Conservation (phyloP, 2,888 invertebrate species). For the Luffia ferchaultella region DNA sequence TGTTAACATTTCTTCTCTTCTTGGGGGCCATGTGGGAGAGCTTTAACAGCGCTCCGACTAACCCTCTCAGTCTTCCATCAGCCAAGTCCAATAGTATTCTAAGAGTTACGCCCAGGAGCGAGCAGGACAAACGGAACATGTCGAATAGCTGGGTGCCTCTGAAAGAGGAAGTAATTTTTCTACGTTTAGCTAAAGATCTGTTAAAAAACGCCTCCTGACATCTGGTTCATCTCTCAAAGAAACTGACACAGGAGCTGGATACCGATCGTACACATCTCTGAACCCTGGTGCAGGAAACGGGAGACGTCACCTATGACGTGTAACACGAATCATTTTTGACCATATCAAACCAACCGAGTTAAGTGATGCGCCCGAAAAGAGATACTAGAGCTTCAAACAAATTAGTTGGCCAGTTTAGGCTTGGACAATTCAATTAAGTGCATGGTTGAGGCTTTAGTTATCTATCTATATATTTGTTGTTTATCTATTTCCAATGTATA, state of each 20-base stretch:
- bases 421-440: no score
- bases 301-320: slow-evolving; percentile 91
- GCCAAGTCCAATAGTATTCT: slow-evolving; percentile 85
- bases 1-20: no score
- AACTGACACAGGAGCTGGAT: slow-evolving; percentile 95
- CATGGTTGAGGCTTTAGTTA: no score
- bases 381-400: slow-evolving; percentile 91
- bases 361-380: slow-evolving; percentile 93
- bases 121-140: slow-evolving; percentile 93
- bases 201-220: slow-evolving; percentile 91
- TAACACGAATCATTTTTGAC: slow-evolving; percentile 92
- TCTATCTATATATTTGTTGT: no score
- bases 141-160: slow-evolving; percentile 95
- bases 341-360: slow-evolving; percentile 96
- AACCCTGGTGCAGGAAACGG: slow-evolving; percentile 87
- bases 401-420: no score
- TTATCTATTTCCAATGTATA: no score
- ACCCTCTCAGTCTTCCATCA: slow-evolving; percentile 79
- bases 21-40: slow-evolving; percentile 92
- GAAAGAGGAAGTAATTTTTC: slow-evolving; percentile 96
- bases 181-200: slow-evolving; percentile 91
- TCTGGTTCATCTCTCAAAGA: slow-evolving; percentile 97
- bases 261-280: slow-evolving; percentile 93
- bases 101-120: slow-evolving; percentile 86
- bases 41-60: slow-evolving; percentile 79